Evolutionary conservation across 2,797 vertebrate species (phyloP).

Genomic region (Hemibagrus guttatus): DNA sequence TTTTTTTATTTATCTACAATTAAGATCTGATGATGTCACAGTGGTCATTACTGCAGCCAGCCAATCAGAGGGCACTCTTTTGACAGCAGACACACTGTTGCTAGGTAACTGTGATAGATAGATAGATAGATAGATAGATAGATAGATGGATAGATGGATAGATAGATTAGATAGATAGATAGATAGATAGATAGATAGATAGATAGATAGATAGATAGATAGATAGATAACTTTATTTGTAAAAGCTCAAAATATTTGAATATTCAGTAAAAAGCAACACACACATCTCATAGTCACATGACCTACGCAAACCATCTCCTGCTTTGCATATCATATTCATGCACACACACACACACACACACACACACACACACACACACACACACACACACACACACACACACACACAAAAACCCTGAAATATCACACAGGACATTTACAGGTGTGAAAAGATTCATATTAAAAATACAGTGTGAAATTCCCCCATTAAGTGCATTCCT

Average conservation of each 20-base stretch:
- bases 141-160: not conserved
- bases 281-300: slow-evolving; percentile 7
- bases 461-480: slow-evolving; percentile 84
- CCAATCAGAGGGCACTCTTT: not conserved
- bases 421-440: slow-evolving; percentile 82
- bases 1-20: not conserved
- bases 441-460: slow-evolving; percentile 85
- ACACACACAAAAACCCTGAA: slow-evolving; percentile 36
- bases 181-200: not conserved
- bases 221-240: not conserved
- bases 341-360: slow-evolving; percentile 36
- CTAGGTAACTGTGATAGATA: not conserved
- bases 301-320: slow-evolving; percentile 5
- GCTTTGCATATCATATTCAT: slow-evolving; percentile 47
- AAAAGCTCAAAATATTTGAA: slow-evolving; percentile 14
- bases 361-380: slow-evolving; percentile 27
- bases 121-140: no score
- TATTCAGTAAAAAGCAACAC: slow-evolving; percentile 24
- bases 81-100: not conserved
- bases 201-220: no score
- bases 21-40: not conserved
- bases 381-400: slow-evolving; percentile 44
- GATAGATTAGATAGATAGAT: no score
- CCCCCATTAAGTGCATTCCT: slow-evolving; percentile 77
- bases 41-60: not conserved